Conservation (phyloP, 2,797 vertebrate genomes). For the Sebastes jordani region DNA sequence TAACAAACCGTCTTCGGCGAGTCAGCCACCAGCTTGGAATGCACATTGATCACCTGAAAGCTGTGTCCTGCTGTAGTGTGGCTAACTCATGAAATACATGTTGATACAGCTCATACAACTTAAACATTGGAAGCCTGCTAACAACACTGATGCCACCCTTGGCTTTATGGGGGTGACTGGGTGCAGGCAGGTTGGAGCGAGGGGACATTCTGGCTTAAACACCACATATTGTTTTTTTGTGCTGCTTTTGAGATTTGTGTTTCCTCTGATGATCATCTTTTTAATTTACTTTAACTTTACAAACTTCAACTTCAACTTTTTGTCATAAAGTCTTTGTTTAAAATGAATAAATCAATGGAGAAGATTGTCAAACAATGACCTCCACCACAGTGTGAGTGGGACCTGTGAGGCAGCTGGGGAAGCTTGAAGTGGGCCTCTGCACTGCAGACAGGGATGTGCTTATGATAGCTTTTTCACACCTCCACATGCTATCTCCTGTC, state of each 20-base stretch:
- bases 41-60: too few species aligned
- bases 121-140: too few species aligned
- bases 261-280: background rate
- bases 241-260: background rate
- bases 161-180: too few species aligned
- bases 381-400: background rate
- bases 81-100: too few species aligned
- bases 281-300: too few species aligned
- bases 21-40: too few species aligned
- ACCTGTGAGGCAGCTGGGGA: background rate
- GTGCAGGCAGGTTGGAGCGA: background rate
- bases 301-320: background rate
- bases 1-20: too few species aligned
- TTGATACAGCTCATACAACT: too few species aligned
- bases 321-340: background rate
- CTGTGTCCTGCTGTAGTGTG: too few species aligned
- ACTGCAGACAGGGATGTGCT: background rate
- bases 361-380: background rate
- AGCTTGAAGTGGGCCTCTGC: background rate
- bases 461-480: background rate
- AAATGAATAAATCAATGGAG: background rate
- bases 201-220: background rate
- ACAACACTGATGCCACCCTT: too few species aligned
- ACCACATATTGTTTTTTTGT: background rate
- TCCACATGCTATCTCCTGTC: background rate